phyloP scores from a whole-genome alignment of 1,140 invertebrate genomes.

The Plectrocnemia conspersa region DNA sequence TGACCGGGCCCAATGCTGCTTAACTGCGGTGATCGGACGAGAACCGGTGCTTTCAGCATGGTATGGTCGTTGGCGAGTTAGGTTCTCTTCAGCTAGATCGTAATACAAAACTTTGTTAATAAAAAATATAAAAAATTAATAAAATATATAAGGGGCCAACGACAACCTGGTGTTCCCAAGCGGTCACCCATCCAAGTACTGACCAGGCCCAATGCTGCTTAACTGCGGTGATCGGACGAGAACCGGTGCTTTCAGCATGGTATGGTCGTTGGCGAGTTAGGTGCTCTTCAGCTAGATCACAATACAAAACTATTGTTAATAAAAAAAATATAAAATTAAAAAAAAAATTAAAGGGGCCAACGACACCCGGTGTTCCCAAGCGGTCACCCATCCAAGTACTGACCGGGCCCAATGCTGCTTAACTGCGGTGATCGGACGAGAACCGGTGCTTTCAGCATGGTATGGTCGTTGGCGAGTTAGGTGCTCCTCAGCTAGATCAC shows the following conservation, averaged over 20 bases:
- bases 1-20: constrained; percentile 31
- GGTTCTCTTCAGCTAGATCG: too few relatives aligned
- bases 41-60: constrained; percentile 31
- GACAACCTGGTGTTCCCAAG: constrained; percentile 1
- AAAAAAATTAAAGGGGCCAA: too few relatives aligned
- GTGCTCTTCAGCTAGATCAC: too few relatives aligned
- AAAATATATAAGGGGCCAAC: too few relatives aligned
- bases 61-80: constrained; percentile 32
- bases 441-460: background rate
- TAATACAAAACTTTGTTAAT: too few relatives aligned
- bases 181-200: constrained; percentile 1
- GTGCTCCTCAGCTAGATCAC: too few relatives aligned
- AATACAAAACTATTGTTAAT: too few relatives aligned
- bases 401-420: background rate
- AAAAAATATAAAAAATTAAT: too few relatives aligned
- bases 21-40: constrained; percentile 32
- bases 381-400: constrained; percentile 1
- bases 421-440: constrained; percentile 1
- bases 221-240: background rate
- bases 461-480: background rate
- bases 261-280: background rate
- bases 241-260: background rate
- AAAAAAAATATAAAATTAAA: too few relatives aligned
- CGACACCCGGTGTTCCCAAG: background rate
- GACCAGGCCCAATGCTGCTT: background rate